phyloP scores from a whole-genome alignment of 2,888 invertebrate species.

The Drosophila suboccidentalis region DNA sequence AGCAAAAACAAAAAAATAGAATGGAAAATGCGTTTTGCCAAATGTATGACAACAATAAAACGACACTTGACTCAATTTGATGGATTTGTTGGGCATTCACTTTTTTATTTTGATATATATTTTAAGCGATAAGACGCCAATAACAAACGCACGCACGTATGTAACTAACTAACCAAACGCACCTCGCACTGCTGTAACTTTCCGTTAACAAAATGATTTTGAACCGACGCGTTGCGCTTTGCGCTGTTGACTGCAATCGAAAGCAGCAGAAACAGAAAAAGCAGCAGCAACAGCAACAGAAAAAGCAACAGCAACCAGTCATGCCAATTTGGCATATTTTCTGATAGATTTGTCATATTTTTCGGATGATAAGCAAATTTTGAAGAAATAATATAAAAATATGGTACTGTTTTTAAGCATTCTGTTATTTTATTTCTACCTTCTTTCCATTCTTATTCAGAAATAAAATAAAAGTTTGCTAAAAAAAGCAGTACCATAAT shows the following conservation, averaged over 20 bases:
- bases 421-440: no score
- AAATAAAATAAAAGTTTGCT: no score
- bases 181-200: conserved; percentile 36
- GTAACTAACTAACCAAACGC: conserved; percentile 25
- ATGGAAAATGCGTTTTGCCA: conserved; percentile 36
- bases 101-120: conserved; percentile 10
- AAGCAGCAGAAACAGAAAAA: conserved; percentile 9
- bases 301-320: not conserved
- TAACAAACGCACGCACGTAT: conserved; percentile 18
- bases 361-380: no score
- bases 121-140: conserved; percentile 22
- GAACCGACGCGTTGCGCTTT: conserved; percentile 78
- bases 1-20: not conserved
- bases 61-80: conserved; percentile 9
- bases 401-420: no score
- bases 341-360: no score
- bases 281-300: not conserved
- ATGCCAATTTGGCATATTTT: no score
- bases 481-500: no score
- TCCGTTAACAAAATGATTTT: conserved; percentile 48
- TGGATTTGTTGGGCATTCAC: conserved; percentile 27
- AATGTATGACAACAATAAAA: conserved; percentile 13
- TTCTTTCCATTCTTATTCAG: no score
- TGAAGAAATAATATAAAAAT: no score
- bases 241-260: conserved; percentile 72